Percentiles rank a stretch among this genome's conserved stretches.
phyloP scores from a whole-genome alignment of 2,888 invertebrate species.

The Apodemia zela region DNA sequence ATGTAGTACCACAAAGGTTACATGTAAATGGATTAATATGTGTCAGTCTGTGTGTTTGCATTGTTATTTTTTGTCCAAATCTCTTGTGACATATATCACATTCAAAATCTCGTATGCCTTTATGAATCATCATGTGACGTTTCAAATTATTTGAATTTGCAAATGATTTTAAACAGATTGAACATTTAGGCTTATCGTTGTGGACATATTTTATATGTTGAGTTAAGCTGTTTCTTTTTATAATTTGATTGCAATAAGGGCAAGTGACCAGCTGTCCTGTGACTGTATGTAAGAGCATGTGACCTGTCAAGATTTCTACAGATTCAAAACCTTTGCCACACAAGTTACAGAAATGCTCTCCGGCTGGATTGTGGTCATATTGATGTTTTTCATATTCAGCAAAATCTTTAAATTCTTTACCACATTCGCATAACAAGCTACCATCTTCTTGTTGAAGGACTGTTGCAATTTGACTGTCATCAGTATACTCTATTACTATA shows the following conservation, averaged over 20 bases:
- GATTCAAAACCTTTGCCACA: slow-evolving; percentile 74
- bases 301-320: slow-evolving; percentile 65
- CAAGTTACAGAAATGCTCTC: slow-evolving; percentile 61
- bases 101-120: slow-evolving; percentile 64
- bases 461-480: slow-evolving; percentile 63
- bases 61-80: slow-evolving; percentile 72
- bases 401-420: slow-evolving; percentile 63
- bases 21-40: slow-evolving; percentile 62
- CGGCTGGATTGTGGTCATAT: slow-evolving; percentile 59
- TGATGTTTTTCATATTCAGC: slow-evolving; percentile 67
- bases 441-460: slow-evolving; percentile 67
- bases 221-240: slow-evolving; percentile 61
- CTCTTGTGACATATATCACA: slow-evolving; percentile 70
- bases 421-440: slow-evolving; percentile 67
- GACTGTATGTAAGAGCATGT: slow-evolving; percentile 64
- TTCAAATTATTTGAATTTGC: slow-evolving; percentile 73
- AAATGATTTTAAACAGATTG: slow-evolving; percentile 66
- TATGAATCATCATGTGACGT: slow-evolving; percentile 75
- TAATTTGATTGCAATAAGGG: slow-evolving; percentile 63
- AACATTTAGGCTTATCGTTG: slow-evolving; percentile 65
- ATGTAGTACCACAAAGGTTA: slow-evolving; percentile 56
- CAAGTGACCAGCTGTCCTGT: slow-evolving; percentile 55
- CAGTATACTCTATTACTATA: slow-evolving; percentile 69
- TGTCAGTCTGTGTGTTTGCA: slow-evolving; percentile 71
- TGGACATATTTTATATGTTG: slow-evolving; percentile 74